These are phyloP conservation scores for Lytechinus variegatus DNA, from an alignment of 35 echinoderm and acorn worm species.

Conservation along the genomic window DNA sequence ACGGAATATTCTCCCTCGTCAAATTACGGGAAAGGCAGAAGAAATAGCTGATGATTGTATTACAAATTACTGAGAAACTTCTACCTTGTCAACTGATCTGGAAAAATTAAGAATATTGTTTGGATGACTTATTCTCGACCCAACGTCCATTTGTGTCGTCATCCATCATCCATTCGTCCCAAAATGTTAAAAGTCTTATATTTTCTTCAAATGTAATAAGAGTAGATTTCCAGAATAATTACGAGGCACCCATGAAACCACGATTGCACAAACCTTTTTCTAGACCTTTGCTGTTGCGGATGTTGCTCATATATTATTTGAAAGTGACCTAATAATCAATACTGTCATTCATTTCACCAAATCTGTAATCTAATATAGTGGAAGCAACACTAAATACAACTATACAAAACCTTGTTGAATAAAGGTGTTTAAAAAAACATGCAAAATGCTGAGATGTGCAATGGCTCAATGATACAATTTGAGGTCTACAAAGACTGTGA, in stretches of 20 bases:
- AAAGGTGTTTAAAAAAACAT: too few relatives aligned
- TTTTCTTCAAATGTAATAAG: not conserved
- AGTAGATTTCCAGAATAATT: not conserved
- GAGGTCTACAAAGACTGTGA: too few relatives aligned
- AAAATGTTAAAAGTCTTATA: not conserved
- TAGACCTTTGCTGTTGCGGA: too few relatives aligned
- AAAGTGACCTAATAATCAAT: too few relatives aligned
- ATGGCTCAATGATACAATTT: too few relatives aligned
- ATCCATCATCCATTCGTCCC: not conserved
- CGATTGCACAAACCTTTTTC: too few relatives aligned
- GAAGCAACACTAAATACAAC: too few relatives aligned
- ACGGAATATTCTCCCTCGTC: not conserved
- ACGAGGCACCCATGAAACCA: not conserved
- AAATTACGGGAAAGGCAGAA: constrained; percentile 26
- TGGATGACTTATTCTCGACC: not conserved
- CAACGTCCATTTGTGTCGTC: not conserved
- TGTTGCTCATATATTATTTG: too few relatives aligned
- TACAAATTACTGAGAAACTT: not conserved
- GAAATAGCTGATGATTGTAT: constrained; percentile 31
- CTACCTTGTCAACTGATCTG: not conserved
- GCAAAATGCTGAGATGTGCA: too few relatives aligned
- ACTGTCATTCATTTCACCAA: too few relatives aligned
- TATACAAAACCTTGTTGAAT: too few relatives aligned
- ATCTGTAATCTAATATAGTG: too few relatives aligned
- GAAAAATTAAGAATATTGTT: constrained; percentile 15